A percentile compares a stretch with the other conserved stretches of the same genome.
Evolutionary conservation across 2,113 vertebrate genomes (phyloP).

Genomic region (Procavia capensis): DNA sequence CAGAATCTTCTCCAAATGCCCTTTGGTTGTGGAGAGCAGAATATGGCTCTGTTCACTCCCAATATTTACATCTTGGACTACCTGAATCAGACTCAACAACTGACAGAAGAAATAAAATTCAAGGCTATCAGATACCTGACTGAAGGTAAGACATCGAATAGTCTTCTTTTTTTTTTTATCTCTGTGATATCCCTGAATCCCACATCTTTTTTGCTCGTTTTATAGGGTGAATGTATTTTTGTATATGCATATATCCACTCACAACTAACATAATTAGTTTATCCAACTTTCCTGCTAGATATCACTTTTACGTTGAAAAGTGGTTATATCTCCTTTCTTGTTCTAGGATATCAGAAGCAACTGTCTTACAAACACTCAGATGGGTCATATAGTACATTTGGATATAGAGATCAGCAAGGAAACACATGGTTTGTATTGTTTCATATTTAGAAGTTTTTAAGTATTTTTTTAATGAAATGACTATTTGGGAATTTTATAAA

Average conservation of each 20-base stretch:
- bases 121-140: slow-evolving; percentile 81
- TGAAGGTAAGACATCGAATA: slow-evolving; percentile 78
- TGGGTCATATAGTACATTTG: slow-evolving; percentile 86
- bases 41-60: slow-evolving; percentile 89
- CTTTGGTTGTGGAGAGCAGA: slow-evolving; percentile 89
- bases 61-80: slow-evolving; percentile 89
- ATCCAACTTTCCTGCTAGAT: neutral
- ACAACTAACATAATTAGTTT: neutral
- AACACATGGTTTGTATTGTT: slow-evolving; percentile 83
- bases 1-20: slow-evolving; percentile 85
- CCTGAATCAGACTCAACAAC: slow-evolving; percentile 85
- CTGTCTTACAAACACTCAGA: slow-evolving; percentile 80
- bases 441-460: neutral
- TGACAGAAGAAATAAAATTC: slow-evolving; percentile 82
- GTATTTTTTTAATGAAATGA: neutral
- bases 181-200: neutral
- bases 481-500: neutral
- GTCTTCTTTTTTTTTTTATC: neutral
- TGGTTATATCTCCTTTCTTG: neutral
- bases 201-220: neutral
- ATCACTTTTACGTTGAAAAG: neutral
- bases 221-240: neutral
- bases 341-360: slow-evolving; percentile 85
- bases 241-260: neutral
- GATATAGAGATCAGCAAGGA: slow-evolving; percentile 56